phyloP scores from a whole-genome alignment of 2,113 vertebrate species.

The Brachyistius frenatus region DNA sequence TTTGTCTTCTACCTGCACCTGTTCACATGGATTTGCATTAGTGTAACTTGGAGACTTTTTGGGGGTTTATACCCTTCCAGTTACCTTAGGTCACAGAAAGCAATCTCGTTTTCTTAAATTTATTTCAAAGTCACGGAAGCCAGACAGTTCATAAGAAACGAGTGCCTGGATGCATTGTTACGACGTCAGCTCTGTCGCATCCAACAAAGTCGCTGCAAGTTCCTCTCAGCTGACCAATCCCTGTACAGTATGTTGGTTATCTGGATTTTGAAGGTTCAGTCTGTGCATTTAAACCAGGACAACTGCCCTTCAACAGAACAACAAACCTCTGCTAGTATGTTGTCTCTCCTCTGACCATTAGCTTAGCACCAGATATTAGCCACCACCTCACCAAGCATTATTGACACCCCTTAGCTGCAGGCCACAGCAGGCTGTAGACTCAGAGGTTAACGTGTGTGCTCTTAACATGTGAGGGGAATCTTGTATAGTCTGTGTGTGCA shows the following conservation, averaged over 20 bases:
- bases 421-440: slow-evolving; percentile 7
- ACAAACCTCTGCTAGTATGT: background rate
- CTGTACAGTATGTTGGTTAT: background rate
- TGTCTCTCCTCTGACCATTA: background rate
- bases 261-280: slow-evolving; percentile 2
- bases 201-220: slow-evolving; percentile 21
- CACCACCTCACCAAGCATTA: slow-evolving; percentile 7
- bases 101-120: slow-evolving; percentile 52
- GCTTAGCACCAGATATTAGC: slow-evolving; percentile 11
- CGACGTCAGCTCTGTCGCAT: background rate
- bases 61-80: slow-evolving; percentile 23
- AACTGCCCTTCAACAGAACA: background rate
- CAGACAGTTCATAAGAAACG: slow-evolving; percentile 3
- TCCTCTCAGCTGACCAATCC: background rate
- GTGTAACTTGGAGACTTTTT: slow-evolving; percentile 11
- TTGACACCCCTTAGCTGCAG: slow-evolving; percentile 5
- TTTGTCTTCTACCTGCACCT: slow-evolving; percentile 44
- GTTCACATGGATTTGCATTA: slow-evolving; percentile 31
- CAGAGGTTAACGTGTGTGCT: slow-evolving; percentile 47
- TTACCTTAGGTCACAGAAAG: slow-evolving; percentile 42
- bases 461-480: slow-evolving; percentile 6
- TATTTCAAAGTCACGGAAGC: slow-evolving; percentile 35
- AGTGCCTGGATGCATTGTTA: slow-evolving; percentile 20
- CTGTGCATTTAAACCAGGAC: background rate
- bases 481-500: background rate